Percentiles rank a stretch among this genome's conserved stretches.
phyloP scores from a whole-genome alignment of 2,888 invertebrate genomes.

The Agrochola lychnidis region DNA sequence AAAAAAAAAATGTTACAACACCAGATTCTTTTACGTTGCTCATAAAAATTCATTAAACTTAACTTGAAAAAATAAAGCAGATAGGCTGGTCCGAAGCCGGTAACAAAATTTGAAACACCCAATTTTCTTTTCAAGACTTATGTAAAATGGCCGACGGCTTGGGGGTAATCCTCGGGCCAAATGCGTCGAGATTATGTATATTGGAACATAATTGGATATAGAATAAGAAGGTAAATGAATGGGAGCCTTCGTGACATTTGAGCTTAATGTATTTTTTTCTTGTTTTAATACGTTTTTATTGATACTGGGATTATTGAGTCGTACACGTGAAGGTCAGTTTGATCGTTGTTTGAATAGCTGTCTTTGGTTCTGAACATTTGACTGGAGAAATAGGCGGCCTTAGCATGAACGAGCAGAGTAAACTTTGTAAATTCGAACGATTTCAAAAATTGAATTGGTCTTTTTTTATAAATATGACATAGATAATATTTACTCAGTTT shows the following conservation, averaged over 20 bases:
- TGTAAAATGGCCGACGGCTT: conserved; percentile 57
- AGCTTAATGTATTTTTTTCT: conserved; percentile 35
- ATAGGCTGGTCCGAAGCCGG: conserved; percentile 24
- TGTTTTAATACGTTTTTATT: conserved; percentile 25
- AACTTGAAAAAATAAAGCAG: conserved; percentile 41
- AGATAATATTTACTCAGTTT: too few species aligned
- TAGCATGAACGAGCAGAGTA: background rate
- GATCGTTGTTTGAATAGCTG: background rate
- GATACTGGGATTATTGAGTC: background rate
- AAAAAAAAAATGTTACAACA: conserved; percentile 30
- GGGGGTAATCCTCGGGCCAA: conserved; percentile 54
- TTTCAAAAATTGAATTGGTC: too few species aligned
- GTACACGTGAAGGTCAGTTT: background rate
- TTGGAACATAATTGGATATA: conserved; percentile 64
- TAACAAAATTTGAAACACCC: conserved; percentile 64
- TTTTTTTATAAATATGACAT: too few species aligned
- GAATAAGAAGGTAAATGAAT: conserved; percentile 47
- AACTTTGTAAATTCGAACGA: background rate
- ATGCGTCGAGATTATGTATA: conserved; percentile 63
- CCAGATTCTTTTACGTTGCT: conserved; percentile 37
- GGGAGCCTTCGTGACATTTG: conserved; percentile 38
- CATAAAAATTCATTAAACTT: conserved; percentile 66
- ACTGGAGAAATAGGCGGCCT: background rate
- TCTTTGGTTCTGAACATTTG: background rate
- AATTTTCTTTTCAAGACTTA: conserved; percentile 66